Evolutionary conservation across 2,797 vertebrate species (phyloP), one percentile per base, ranked within the genome.

Genomic region (Gallinago stenura): DNA sequence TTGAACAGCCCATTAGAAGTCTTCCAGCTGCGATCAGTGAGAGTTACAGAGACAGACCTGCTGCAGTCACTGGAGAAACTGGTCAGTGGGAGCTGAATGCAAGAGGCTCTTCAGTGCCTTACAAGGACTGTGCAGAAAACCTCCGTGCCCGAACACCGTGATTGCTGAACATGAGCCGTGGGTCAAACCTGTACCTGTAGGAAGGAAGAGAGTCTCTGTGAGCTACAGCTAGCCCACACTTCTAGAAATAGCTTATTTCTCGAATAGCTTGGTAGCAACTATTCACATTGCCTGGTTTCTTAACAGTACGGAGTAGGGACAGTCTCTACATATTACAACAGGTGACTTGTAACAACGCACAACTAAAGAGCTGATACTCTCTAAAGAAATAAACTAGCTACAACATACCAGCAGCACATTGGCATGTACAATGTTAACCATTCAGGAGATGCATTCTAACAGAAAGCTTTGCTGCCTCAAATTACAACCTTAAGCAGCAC

Each of bases 141-240:
- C 98, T 98, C 93, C 96, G 98, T 78, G 97, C 97, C 82, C 96
- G 97, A 75, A 98, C 70, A 33, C 95, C 96, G 1, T 98, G 98
- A 90, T 94, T 95, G 91, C 62, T 94, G 94, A 99, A 99, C 99
- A 99, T 99, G 94, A 99, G 98, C 15, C 98, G 98, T 10, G 99
- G 99, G 88, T 99, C 99, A 83, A 99, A 99, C 88, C 97, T 98
- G 87, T 99, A 99, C 89, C 99, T 99, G 15, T 0, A 82, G 65
- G 54, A 41, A 86, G 76, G 37, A 78, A 68, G 11, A 46, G 69
- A 53, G 65, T 12, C 33, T 24, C 26, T 1, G 18, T 89, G 25
- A 96, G 66, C 41, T 33, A 15, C 57, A 14, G 9, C 18, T 20
- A 35, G n/a, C 30, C 16, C 25, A 30, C 7, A 2, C 60, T 37